These are phyloP conservation scores for Drosophila nasuta DNA, from an alignment of 1,140 invertebrate species.

Conservation along the genomic window DNA sequence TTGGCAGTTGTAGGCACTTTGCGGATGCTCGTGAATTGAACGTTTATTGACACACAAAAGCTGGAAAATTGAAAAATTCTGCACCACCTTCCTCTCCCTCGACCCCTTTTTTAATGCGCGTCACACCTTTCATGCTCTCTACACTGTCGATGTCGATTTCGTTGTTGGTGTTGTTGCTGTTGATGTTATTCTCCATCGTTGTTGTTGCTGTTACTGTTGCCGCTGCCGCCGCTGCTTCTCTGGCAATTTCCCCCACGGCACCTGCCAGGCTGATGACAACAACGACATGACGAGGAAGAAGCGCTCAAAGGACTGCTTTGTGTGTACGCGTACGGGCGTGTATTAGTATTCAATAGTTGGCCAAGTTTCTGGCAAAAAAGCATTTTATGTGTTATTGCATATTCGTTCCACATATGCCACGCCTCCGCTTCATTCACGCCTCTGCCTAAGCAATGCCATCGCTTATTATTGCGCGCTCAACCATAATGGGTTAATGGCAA, in stretches of 20 bases:
- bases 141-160: conserved; percentile 56
- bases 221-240: conserved; percentile 29
- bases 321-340: conserved; percentile 58
- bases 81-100: conserved; percentile 43
- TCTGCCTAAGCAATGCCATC: conserved; percentile 16
- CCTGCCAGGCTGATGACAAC: conserved; percentile 49
- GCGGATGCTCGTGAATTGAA: conserved; percentile 76
- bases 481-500: conserved; percentile 83
- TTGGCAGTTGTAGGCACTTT: conserved; percentile 79
- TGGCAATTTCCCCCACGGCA: conserved; percentile 53
- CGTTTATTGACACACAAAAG: conserved; percentile 82
- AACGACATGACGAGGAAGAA: conserved; percentile 12
- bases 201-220: conserved; percentile 31
- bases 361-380: conserved; percentile 39
- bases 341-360: conserved; percentile 78
- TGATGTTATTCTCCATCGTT: conserved; percentile 13
- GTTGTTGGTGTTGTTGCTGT: conserved; percentile 28
- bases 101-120: conserved; percentile 52
- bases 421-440: not conserved
- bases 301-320: conserved; percentile 73
- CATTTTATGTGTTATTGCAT: conserved; percentile 81
- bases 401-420: conserved; percentile 51
- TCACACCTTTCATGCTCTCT: conserved; percentile 57
- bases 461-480: conserved; percentile 74
- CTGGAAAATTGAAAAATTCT: conserved; percentile 82